Conservation (phyloP, 2,888 invertebrate species). For the Dioctria linearis region DNA sequence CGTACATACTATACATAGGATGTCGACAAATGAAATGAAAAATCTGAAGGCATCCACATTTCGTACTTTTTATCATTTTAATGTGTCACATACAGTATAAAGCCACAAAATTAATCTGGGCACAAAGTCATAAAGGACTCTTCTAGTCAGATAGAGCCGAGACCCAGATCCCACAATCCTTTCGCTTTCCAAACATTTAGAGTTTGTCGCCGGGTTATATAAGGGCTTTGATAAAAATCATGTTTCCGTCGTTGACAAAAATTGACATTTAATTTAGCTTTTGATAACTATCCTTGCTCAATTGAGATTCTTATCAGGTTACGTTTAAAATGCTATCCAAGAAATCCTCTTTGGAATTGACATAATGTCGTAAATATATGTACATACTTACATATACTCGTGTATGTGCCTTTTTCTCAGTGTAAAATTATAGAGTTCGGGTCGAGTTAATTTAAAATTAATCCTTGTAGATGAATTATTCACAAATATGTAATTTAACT, state of each 20-base stretch:
- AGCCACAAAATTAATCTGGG: constrained; percentile 54
- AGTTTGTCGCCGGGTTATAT: constrained; percentile 17
- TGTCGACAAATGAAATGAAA: constrained; percentile 43
- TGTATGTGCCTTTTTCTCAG: no score
- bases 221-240: constrained; percentile 32
- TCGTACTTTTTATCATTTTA: constrained; percentile 55
- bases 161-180: constrained; percentile 44
- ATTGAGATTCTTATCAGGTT: no score
- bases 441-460: no score
- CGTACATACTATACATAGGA: neutral
- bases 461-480: no score
- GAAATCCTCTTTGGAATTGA: no score
- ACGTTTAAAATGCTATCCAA: no score
- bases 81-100: constrained; percentile 54
- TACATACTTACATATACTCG: no score
- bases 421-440: no score
- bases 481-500: no score
- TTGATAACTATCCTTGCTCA: constrained; percentile 18
- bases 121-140: constrained; percentile 46
- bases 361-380: no score
- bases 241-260: constrained; percentile 51
- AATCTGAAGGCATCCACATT: constrained; percentile 48
- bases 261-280: constrained; percentile 56
- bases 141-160: constrained; percentile 49
- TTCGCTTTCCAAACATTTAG: constrained; percentile 4